Evolutionary conservation across 2,113 vertebrate genomes (phyloP), one percentile per base, ranked within the genome.

Genomic region (Heloderma charlesbogerti): DNA sequence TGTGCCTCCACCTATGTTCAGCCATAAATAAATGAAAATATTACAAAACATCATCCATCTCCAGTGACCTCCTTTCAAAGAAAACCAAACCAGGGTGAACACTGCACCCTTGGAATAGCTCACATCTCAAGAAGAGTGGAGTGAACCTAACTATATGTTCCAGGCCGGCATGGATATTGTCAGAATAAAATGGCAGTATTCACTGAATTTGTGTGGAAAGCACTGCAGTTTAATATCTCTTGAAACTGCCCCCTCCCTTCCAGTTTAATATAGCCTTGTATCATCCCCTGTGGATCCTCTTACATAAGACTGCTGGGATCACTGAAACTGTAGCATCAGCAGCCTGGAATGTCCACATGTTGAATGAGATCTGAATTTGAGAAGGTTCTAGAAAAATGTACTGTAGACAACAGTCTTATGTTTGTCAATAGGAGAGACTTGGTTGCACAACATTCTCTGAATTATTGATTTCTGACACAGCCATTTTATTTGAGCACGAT

Each of bases 401-500:
- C 12, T 90, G 3, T 5, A 91, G 72, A 13, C 66, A 89, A 82
- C 25, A 20, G n/a, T 25, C 37, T 51, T n/a, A 91, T 48, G 22
- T n/a, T 63, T 91, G n/a, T 20, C n/a, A 88, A 88, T 3, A 40
- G 82, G 85, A 88, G 27, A 2, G 63, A 57, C 57, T 72, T 34
- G 48, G n/a, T 93, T 51, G 95, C 45, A 27, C 84, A 89, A 90
- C 57, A 84, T 84, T 16, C 34, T 90, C 0, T 86, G 84, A 45
- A 93, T 51, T 89, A 60, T 90, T 81, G 89, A 92, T 89, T 91
- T 94, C 84, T 15, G 13, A 93, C 43, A 90, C 43, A 80, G 40
- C 87, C 63, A 9, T 60, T 84, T 75, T 66, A 60, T 40, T 69
- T 67, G 63, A 67, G 60, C 16, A 34, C 43, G 81, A 48, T 40